These are phyloP conservation scores for Mohoua ochrocephala DNA, from an alignment of 2,113 vertebrate genomes.

Conservation along the genomic window DNA sequence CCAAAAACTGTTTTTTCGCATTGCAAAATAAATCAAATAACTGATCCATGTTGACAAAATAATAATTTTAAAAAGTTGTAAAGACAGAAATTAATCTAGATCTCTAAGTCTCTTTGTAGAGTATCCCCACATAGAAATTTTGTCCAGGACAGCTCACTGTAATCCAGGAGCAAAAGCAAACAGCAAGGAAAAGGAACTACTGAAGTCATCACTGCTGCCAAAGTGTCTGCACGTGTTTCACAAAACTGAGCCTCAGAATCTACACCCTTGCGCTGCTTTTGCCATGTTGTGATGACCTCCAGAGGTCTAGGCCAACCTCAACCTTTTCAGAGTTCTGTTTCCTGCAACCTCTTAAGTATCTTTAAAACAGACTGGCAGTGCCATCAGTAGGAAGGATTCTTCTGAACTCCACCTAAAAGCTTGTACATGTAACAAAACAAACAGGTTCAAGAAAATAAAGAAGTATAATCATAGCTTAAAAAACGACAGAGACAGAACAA, in stretches of 20 bases:
- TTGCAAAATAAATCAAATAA: background rate
- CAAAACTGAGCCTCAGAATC: background rate
- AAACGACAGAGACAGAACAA: background rate
- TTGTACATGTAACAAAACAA: background rate
- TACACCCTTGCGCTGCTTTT: background rate
- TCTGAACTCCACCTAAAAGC: background rate
- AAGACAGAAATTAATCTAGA: background rate
- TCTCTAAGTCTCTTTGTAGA: background rate
- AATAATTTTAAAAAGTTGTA: background rate
- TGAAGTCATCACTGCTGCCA: background rate
- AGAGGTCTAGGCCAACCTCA: background rate
- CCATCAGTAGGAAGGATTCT: background rate
- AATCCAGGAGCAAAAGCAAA: background rate
- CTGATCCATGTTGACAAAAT: background rate
- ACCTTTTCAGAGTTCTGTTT: background rate
- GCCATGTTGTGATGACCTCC: background rate
- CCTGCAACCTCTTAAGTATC: background rate
- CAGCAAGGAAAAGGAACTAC: background rate
- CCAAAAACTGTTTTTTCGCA: background rate
- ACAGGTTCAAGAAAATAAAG: background rate
- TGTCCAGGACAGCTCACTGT: background rate
- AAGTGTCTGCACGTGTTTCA: background rate
- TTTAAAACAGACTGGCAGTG: background rate
- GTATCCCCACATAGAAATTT: background rate
- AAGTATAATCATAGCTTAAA: background rate